Conservation (phyloP, 2,888 invertebrate genomes). For the Augochlorella aurata region DNA sequence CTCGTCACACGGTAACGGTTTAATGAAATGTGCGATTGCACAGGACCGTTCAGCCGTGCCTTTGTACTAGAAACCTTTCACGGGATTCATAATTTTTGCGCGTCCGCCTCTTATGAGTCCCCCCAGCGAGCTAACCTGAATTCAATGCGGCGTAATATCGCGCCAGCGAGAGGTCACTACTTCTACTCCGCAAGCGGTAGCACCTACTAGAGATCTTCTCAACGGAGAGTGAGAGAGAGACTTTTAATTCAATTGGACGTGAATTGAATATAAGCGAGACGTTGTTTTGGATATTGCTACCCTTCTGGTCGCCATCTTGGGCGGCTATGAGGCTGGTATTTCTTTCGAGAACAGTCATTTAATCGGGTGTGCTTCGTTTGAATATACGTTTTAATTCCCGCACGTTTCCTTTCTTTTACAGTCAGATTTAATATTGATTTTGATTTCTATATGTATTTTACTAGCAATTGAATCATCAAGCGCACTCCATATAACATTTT, state of each 20-base stretch:
- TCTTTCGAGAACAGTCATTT: too few relatives aligned
- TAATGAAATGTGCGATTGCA: slow-evolving; percentile 61
- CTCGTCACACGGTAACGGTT: slow-evolving; percentile 17
- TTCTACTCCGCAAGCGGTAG: slow-evolving; percentile 6
- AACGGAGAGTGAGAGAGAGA: neutral
- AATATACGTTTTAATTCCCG: too few relatives aligned
- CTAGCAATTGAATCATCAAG: too few relatives aligned
- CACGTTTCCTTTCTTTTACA: too few relatives aligned
- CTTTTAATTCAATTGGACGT: slow-evolving; percentile 15
- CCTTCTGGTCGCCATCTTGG: neutral
- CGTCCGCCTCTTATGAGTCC: slow-evolving; percentile 39
- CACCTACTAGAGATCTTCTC: neutral
- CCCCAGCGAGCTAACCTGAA: slow-evolving; percentile 42
- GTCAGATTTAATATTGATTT: too few relatives aligned
- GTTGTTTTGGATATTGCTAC: slow-evolving; percentile 11
- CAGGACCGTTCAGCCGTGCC: slow-evolving; percentile 59
- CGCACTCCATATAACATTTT: too few relatives aligned
- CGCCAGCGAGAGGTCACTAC: slow-evolving; percentile 25
- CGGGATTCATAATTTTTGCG: slow-evolving; percentile 55
- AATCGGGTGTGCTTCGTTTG: too few relatives aligned
- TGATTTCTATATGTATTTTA: too few relatives aligned
- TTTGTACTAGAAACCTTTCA: slow-evolving; percentile 58
- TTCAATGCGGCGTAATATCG: slow-evolving; percentile 33
- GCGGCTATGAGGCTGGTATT: too few relatives aligned
- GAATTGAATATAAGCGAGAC: slow-evolving; percentile 15